Base-by-base conservation (phyloP, 2,888 invertebrate genomes). In the Synergus gifuensis region DNA sequence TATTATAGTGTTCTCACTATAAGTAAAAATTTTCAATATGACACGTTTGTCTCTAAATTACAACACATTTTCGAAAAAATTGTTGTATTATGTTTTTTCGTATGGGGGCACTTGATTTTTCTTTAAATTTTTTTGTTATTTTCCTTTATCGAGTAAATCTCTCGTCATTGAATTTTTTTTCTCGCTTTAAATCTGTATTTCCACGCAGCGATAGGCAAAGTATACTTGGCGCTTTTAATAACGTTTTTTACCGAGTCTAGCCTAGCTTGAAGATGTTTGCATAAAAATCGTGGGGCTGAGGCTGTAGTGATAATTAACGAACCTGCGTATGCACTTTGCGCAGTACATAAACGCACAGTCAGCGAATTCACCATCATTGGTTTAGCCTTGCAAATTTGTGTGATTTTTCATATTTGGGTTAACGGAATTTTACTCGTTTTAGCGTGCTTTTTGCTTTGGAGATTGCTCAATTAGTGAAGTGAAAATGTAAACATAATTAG, bases 201-300 rank as follows among this genome's bases (percentile, higher is more conserved):
- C 28, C 73, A 54, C 28, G 28, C 36, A 54, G 73, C 73, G 54
- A 73, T 54, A 73, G 73, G 49, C n/a, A 54, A 36, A 58, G 46
- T 22, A 36, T 73, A 54, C 54, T 16, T 73, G 54, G 28, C n/a
- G 49, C 49, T 49, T 73, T 73, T 73, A 73, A 73, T 73, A 73
- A 36, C n/a, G 36, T n/a, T 54, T 73, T 73, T 73, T n/a, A 49
- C 36, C 54, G 49, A 54, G 36, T 54, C 49, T 49, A 73, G 73
- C 73, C 49, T 49, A 73, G 73, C 73, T 54, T 73, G 36, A 73
- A 73, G 73, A 73, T 58, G 73, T n/a, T 73, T 73, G 54, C n/a
- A 54, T 40, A 73, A 73, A 73, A 73, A 73, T 73, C 11, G 40
- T n/a, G 36, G 54, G 36, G 9, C 36, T 36, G 36, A n/a, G n/a